These are phyloP conservation scores for Panthera leo DNA, from an alignment of 2,113 vertebrate species.

Conservation along the genomic window DNA sequence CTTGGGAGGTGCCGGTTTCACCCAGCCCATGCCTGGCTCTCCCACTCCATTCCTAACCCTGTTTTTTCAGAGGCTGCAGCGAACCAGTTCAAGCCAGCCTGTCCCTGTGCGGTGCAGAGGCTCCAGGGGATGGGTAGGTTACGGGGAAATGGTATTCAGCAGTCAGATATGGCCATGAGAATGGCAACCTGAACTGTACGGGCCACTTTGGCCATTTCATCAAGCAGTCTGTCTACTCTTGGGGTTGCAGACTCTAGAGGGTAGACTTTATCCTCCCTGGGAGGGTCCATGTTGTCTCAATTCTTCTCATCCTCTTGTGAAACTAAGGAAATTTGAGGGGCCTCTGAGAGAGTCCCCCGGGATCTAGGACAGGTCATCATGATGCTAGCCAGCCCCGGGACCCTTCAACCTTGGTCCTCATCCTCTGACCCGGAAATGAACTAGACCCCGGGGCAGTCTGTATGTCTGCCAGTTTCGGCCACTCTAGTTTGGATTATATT, in stretches of 20 bases:
- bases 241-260: neutral
- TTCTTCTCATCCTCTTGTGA: neutral
- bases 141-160: neutral
- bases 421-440: neutral
- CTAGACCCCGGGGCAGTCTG: neutral
- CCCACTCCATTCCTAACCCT: conserved; percentile 61
- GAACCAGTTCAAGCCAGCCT: neutral
- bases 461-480: neutral
- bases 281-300: neutral
- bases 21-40: neutral
- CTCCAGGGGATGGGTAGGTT: neutral
- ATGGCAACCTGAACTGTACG: neutral
- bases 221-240: neutral
- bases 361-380: neutral
- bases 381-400: neutral
- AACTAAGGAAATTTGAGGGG: neutral
- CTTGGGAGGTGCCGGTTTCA: conserved; percentile 55
- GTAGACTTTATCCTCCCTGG: neutral
- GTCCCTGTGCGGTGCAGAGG: neutral
- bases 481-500: neutral
- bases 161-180: neutral
- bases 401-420: neutral
- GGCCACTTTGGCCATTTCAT: neutral
- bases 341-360: neutral
- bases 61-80: neutral